These are phyloP conservation scores for Lacerta agilis DNA, from an alignment of 2,797 vertebrate genomes.

Conservation along the genomic window DNA sequence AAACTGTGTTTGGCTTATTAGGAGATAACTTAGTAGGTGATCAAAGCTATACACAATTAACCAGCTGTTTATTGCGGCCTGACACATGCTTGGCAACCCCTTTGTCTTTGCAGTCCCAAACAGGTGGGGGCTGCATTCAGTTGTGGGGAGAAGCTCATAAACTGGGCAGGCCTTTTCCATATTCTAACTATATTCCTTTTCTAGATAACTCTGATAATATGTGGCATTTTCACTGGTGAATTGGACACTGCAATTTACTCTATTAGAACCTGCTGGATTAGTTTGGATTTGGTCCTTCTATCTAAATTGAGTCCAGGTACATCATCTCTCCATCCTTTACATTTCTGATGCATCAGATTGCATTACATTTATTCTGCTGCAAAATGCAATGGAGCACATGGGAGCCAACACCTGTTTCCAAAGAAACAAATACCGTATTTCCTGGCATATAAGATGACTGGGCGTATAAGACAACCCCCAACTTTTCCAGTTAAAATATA, in stretches of 20 bases:
- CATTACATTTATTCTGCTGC: constrained; percentile 71
- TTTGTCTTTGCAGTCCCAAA: not conserved
- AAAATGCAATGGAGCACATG: constrained; percentile 51
- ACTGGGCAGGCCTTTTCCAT: too few species aligned
- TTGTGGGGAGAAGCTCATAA: too few species aligned
- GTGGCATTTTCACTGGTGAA: constrained; percentile 54
- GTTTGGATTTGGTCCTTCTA: constrained; percentile 70
- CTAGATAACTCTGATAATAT: constrained; percentile 34
- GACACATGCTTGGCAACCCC: not conserved
- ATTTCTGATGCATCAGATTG: constrained; percentile 73
- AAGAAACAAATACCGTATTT: constrained; percentile 26
- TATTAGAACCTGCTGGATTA: constrained; percentile 74
- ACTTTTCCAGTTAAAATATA: too few species aligned
- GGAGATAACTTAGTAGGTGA: too few species aligned
- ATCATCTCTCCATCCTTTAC: constrained; percentile 66
- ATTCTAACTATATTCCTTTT: constrained; percentile 9
- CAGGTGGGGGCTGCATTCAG: not conserved
- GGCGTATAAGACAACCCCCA: too few species aligned
- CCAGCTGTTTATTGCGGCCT: not conserved
- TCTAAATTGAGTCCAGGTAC: constrained; percentile 75
- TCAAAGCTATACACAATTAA: not conserved
- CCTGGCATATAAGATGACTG: too few species aligned
- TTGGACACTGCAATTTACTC: constrained; percentile 59
- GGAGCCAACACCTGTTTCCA: constrained; percentile 53
- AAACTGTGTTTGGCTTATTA: too few species aligned